Conservation (phyloP, 2,888 invertebrate genomes). For the Chromoteleia sp. region DNA sequence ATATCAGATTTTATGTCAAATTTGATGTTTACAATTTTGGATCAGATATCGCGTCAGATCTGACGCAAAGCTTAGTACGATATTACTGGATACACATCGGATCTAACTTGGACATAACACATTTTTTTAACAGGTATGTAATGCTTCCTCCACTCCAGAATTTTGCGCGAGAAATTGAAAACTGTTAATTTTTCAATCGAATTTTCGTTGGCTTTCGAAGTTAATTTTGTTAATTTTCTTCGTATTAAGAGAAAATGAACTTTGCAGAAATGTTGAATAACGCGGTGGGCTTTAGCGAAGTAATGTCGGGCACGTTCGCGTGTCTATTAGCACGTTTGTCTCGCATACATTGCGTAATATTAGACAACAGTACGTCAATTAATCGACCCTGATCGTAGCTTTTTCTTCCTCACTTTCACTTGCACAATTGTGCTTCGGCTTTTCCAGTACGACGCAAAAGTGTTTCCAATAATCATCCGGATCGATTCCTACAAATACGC, state of each 20-base stretch:
- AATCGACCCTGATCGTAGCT: slow-evolving; percentile 60
- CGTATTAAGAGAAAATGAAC: slow-evolving; percentile 1
- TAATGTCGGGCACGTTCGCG: slow-evolving; percentile 35
- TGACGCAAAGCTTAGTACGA: too few species aligned
- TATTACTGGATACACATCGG: too few species aligned
- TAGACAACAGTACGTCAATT: slow-evolving; percentile 47
- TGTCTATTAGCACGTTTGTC: slow-evolving; percentile 50
- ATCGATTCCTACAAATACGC: slow-evolving; percentile 7
- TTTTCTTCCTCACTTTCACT: slow-evolving; percentile 67
- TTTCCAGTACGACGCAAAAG: slow-evolving; percentile 30
- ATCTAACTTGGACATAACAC: too few species aligned
- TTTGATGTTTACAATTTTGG: too few species aligned
- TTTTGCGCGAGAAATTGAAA: too few species aligned
- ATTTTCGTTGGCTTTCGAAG: too few species aligned
- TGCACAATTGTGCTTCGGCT: slow-evolving; percentile 43
- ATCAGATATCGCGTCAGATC: too few species aligned
- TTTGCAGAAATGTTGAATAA: not conserved
- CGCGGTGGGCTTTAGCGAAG: not conserved
- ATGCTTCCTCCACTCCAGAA: too few species aligned
- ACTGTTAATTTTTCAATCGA: too few species aligned
- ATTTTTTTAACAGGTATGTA: too few species aligned
- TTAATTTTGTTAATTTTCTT: too few species aligned
- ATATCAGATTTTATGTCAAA: too few species aligned
- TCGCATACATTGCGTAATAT: slow-evolving; percentile 55
- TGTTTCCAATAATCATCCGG: slow-evolving; percentile 8